Conservation (phyloP, 2,113 vertebrate genomes). For the Trinectes maculatus region DNA sequence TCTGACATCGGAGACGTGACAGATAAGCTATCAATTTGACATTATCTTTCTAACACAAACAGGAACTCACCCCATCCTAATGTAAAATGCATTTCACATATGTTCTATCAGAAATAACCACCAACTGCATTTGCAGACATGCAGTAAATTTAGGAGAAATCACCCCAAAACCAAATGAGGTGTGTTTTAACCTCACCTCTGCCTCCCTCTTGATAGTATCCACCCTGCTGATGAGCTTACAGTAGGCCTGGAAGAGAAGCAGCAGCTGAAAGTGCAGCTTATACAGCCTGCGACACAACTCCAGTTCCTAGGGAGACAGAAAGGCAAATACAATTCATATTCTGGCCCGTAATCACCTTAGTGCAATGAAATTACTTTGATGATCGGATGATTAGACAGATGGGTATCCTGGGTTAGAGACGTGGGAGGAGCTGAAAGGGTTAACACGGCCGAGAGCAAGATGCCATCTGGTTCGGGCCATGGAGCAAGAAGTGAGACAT, state of each 20-base stretch:
- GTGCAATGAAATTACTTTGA: constrained; percentile 28
- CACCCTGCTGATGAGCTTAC: constrained; percentile 95
- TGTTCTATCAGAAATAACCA: neutral
- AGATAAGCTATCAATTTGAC: neutral
- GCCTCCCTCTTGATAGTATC: constrained; percentile 94
- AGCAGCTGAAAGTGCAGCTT: constrained; percentile 98
- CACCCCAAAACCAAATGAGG: neutral
- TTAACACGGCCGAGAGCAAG: constrained; percentile 54
- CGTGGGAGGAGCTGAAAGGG: constrained; percentile 60
- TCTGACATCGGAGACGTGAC: constrained; percentile 5
- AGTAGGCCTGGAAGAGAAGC: constrained; percentile 98
- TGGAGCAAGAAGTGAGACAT: constrained; percentile 35
- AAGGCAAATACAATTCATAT: neutral
- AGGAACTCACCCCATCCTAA: constrained; percentile 1
- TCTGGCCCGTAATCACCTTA: neutral
- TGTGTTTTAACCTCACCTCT: constrained; percentile 84
- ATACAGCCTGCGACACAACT: constrained; percentile 95
- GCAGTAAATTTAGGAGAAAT: too few species aligned
- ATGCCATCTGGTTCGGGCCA: constrained; percentile 27
- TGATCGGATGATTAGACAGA: constrained; percentile 58
- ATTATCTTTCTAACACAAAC: neutral
- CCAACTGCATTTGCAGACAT: neutral
- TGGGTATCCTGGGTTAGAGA: constrained; percentile 70
- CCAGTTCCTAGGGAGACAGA: constrained; percentile 88
- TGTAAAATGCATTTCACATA: neutral